Conservation (phyloP, 2,888 invertebrate species). For the Drosophila longiperda region DNA sequence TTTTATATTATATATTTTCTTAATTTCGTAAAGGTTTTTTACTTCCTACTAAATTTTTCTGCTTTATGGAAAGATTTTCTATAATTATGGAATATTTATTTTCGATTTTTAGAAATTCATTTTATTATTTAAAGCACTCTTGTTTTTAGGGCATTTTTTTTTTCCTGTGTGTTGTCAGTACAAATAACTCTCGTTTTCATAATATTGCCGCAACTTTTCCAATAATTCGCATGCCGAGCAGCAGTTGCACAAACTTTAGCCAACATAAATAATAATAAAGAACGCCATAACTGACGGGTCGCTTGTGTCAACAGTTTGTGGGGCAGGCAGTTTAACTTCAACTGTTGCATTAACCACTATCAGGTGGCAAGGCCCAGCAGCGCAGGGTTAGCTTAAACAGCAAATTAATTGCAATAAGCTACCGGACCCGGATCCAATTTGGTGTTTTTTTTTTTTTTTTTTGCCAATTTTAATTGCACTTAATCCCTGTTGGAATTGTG, state of each 20-base stretch:
- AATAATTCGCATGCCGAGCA: constrained; percentile 25
- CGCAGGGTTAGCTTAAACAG: background rate
- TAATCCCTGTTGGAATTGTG: background rate
- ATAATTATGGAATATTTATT: background rate
- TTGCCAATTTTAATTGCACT: constrained; percentile 12
- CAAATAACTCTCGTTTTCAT: constrained; percentile 8
- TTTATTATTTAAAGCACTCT: background rate
- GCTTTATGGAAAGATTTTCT: background rate
- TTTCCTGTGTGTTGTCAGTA: background rate
- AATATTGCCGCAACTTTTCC: constrained; percentile 31
- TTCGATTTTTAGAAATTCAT: too few relatives aligned
- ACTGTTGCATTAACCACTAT: constrained; percentile 5
- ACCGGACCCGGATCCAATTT: background rate
- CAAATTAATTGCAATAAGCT: background rate
- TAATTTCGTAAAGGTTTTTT: background rate
- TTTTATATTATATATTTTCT: too few relatives aligned
- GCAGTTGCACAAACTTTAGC: constrained; percentile 23
- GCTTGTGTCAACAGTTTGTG: constrained; percentile 20
- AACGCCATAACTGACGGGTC: constrained; percentile 34
- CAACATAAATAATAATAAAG: constrained; percentile 37
- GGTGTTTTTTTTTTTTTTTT: background rate
- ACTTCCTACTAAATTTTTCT: background rate
- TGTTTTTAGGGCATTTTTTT: background rate
- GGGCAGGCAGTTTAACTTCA: background rate
- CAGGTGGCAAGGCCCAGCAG: background rate